Percentiles rank a stretch among this genome's conserved stretches.
Evolutionary conservation across 2,888 invertebrate species (phyloP).

Genomic region (Byasa hedistus): DNA sequence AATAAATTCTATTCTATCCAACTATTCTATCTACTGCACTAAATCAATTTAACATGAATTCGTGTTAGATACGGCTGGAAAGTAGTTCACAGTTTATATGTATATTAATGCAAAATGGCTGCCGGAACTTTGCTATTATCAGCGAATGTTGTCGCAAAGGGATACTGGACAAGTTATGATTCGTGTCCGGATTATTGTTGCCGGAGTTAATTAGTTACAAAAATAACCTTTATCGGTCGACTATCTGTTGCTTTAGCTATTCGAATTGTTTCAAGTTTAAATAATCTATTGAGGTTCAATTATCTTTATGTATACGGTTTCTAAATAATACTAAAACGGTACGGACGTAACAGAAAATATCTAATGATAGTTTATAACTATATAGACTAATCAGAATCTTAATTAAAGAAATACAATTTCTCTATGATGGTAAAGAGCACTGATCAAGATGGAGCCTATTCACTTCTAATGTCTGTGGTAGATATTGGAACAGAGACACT

Average conservation of each 20-base stretch:
- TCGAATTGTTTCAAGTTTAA: background rate
- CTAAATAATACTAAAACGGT: no score
- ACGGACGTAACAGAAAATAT: no score
- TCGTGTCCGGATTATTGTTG: slow-evolving; percentile 31
- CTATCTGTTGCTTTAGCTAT: slow-evolving; percentile 23
- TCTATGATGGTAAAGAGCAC: no score
- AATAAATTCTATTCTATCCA: background rate
- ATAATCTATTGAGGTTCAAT: background rate
- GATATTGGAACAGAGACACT: no score
- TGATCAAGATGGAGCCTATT: no score
- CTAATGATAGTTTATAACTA: no score
- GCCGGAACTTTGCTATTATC: slow-evolving; percentile 33
- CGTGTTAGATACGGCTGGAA: slow-evolving; percentile 28
- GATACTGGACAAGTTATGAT: slow-evolving; percentile 30
- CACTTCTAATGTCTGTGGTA: no score
- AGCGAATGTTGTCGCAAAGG: slow-evolving; percentile 31
- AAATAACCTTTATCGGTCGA: slow-evolving; percentile 19
- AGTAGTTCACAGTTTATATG: slow-evolving; percentile 32
- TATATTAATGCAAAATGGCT: slow-evolving; percentile 39
- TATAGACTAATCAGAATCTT: no score
- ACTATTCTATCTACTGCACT: background rate
- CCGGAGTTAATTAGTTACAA: slow-evolving; percentile 33
- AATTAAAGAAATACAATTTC: no score
- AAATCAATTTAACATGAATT: background rate
- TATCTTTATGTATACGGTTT: no score